These are phyloP conservation scores for Notiomystis cincta DNA, from an alignment of 2,113 vertebrate genomes.

Conservation along the genomic window DNA sequence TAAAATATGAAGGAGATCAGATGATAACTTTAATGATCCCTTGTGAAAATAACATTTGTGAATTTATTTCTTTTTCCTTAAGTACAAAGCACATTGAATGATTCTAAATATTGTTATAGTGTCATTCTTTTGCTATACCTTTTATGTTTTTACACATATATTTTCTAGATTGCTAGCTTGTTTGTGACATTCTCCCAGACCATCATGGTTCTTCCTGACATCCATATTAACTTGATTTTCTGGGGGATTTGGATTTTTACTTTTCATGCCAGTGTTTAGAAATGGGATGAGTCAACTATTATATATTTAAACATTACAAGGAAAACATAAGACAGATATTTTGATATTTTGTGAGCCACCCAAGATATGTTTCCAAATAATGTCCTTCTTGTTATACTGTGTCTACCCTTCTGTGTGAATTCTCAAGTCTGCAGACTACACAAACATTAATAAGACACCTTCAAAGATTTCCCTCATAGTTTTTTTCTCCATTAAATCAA, in stretches of 20 bases:
- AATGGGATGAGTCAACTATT: neutral
- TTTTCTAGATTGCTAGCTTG: neutral
- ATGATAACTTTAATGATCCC: neutral
- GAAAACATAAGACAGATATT: neutral
- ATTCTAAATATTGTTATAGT: neutral
- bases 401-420: neutral
- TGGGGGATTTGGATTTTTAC: fast-evolving
- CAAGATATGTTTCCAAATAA: neutral
- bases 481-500: neutral
- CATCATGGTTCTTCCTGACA: neutral
- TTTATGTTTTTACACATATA: neutral
- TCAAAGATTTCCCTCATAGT: neutral
- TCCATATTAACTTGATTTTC: neutral
- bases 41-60: neutral
- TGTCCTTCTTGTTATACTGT: neutral
- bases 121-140: neutral
- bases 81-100: neutral
- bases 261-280: neutral
- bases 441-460: neutral
- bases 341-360: neutral
- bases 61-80: neutral
- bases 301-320: neutral
- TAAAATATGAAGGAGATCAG: neutral
- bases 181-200: neutral
- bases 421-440: neutral